phyloP scores from a whole-genome alignment of 2,888 invertebrate species.

The Xestia xanthographa region DNA sequence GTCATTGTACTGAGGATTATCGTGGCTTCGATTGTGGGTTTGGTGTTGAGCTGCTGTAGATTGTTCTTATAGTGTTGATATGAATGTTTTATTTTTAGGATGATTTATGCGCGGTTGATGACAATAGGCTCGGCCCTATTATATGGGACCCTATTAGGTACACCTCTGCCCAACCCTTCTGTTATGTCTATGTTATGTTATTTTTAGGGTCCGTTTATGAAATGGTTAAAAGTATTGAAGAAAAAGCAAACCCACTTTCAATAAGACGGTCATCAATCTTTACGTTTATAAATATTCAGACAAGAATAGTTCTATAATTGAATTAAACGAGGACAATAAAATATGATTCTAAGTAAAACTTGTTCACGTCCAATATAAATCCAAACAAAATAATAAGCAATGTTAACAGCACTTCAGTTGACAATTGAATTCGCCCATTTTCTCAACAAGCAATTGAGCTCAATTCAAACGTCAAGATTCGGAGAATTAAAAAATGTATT shows the following conservation, averaged over 20 bases:
- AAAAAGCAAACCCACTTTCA: background rate
- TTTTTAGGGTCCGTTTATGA: background rate
- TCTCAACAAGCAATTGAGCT: constrained; percentile 50
- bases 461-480: constrained; percentile 43
- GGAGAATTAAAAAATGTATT: constrained; percentile 71
- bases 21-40: constrained; percentile 65
- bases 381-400: constrained; percentile 28
- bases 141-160: no score
- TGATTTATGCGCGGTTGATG: no score
- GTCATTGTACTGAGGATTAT: constrained; percentile 80
- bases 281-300: background rate
- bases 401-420: constrained; percentile 37
- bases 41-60: background rate
- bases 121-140: no score
- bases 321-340: constrained; percentile 8
- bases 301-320: background rate
- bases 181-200: no score
- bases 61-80: constrained; percentile 7
- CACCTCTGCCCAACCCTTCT: no score
- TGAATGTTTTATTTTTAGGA: constrained; percentile 5
- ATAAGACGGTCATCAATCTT: background rate
- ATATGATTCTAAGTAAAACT: constrained; percentile 3
- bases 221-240: background rate
- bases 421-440: constrained; percentile 41
- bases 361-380: constrained; percentile 20